Evolutionary conservation across 1,140 invertebrate genomes (phyloP).

Genomic region (Drosophila azteca): DNA sequence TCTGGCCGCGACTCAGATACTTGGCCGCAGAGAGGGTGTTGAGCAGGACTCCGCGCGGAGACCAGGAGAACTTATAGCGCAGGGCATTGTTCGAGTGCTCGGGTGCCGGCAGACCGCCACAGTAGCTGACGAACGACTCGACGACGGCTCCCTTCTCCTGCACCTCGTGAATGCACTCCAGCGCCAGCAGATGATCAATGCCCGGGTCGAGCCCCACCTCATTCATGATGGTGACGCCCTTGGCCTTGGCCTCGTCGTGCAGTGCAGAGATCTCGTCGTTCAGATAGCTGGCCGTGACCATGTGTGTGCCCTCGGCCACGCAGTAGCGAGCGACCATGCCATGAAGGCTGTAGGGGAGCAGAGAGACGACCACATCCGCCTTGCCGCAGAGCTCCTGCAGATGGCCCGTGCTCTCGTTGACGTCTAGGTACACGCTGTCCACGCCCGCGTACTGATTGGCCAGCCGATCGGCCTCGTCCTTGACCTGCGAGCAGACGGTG

Average conservation of each 20-base stretch:
- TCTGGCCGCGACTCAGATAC: slow-evolving; percentile 93
- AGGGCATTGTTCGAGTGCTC: slow-evolving; percentile 97
- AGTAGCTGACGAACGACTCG: slow-evolving; percentile 98
- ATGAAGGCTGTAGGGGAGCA: slow-evolving; percentile 97
- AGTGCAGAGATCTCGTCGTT: slow-evolving; percentile 92
- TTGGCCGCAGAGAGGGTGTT: slow-evolving; percentile 95
- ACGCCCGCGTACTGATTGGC: slow-evolving; percentile 91
- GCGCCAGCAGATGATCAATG: slow-evolving; percentile 97
- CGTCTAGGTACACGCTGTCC: slow-evolving; percentile 92
- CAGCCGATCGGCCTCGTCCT: slow-evolving; percentile 93
- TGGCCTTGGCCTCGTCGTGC: slow-evolving; percentile 91
- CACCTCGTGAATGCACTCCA: slow-evolving; percentile 97
- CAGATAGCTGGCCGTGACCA: slow-evolving; percentile 98
- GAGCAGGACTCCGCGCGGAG: slow-evolving; percentile 93
- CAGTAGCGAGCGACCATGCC: slow-evolving; percentile 93
- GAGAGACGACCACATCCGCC: slow-evolving; percentile 93
- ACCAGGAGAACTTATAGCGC: slow-evolving; percentile 99
- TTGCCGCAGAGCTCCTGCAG: slow-evolving; percentile 89
- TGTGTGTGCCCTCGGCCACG: slow-evolving; percentile 92
- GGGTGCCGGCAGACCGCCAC: slow-evolving; percentile 97
- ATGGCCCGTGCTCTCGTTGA: slow-evolving; percentile 88
- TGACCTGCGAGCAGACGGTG: slow-evolving; percentile 93
- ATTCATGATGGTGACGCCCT: slow-evolving; percentile 95
- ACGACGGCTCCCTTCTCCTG: slow-evolving; percentile 91
- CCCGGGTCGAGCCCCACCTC: slow-evolving; percentile 99